Percentiles rank a stretch among this genome's conserved stretches.
Evolutionary conservation across 2,888 invertebrate species (phyloP).

Genomic region (Belgica antarctica): DNA sequence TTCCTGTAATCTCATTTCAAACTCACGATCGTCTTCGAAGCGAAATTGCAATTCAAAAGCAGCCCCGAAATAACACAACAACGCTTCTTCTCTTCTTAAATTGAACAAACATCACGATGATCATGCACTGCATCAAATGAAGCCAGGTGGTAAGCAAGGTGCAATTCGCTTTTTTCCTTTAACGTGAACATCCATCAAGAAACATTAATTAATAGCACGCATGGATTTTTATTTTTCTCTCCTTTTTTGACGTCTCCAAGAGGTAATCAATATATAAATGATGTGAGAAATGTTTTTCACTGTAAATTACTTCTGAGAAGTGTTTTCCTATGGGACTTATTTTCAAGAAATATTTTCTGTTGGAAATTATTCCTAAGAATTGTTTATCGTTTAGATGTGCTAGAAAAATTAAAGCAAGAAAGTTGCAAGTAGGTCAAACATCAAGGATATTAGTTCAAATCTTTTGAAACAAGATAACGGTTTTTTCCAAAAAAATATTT

Average conservation of each 20-base stretch:
- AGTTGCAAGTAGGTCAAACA: no score
- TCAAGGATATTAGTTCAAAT: no score
- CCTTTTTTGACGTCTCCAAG: slow-evolving; percentile 1
- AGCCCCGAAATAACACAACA: neutral
- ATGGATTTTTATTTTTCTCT: slow-evolving; percentile 21
- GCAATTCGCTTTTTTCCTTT: neutral
- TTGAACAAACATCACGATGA: slow-evolving; percentile 28
- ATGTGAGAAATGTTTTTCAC: no score
- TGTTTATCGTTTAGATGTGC: no score
- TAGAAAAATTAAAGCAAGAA: no score
- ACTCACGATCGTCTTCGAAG: neutral
- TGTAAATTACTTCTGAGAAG: no score
- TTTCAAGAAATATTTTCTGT: no score
- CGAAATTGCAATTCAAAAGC: neutral
- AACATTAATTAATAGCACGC: slow-evolving; percentile 42
- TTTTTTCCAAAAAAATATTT: no score
- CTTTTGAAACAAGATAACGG: no score
- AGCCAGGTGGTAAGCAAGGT: slow-evolving; percentile 42
- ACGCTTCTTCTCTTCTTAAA: neutral
- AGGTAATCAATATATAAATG: no score
- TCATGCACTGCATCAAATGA: slow-evolving; percentile 12
- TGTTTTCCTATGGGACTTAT: no score
- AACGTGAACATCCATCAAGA: slow-evolving; percentile 1
- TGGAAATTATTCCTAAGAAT: no score
- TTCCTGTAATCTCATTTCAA: neutral